Evolutionary conservation across 2,797 vertebrate genomes (phyloP).

Genomic region (Notoglanidium macrostoma): DNA sequence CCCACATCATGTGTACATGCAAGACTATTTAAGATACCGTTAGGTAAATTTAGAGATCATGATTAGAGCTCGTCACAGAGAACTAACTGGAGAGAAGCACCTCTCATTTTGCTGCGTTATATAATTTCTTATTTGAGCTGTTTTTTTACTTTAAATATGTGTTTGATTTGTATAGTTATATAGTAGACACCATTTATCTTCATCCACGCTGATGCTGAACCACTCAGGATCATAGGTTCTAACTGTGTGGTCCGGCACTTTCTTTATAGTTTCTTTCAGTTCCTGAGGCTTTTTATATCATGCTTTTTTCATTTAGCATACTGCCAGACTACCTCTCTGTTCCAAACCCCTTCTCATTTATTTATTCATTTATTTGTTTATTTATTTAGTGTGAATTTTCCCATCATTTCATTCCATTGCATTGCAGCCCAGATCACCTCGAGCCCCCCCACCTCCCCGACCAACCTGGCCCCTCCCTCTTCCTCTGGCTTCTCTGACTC

Average conservation of each 20-base stretch:
- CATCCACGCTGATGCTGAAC: conserved; percentile 7
- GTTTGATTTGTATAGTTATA: background rate
- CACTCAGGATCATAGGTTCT: conserved; percentile 17
- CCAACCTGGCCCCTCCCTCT: conserved; percentile 83
- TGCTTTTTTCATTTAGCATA: conserved; percentile 22
- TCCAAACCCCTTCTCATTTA: conserved; percentile 28
- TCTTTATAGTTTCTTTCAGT: conserved; percentile 9
- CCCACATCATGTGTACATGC: conserved; percentile 17
- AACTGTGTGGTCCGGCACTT: background rate
- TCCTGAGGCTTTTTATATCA: conserved; percentile 37
- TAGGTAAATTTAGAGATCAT: conserved; percentile 2
- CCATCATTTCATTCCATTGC: conserved; percentile 60
- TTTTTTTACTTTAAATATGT: background rate
- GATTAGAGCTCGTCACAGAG: background rate
- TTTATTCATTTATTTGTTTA: conserved; percentile 31
- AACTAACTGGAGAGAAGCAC: conserved; percentile 19
- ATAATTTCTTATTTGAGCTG: conserved; percentile 1
- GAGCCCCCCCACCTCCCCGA: conserved; percentile 86
- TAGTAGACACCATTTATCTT: background rate
- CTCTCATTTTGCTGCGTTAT: conserved; percentile 32
- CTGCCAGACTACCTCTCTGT: conserved; percentile 21
- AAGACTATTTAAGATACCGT: background rate
- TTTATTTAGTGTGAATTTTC: conserved; percentile 41
- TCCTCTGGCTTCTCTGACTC: conserved; percentile 78
- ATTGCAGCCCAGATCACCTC: conserved; percentile 86